Base-by-base conservation (phyloP, 2,797 vertebrate species). In the Gephyroberyx darwinii region DNA sequence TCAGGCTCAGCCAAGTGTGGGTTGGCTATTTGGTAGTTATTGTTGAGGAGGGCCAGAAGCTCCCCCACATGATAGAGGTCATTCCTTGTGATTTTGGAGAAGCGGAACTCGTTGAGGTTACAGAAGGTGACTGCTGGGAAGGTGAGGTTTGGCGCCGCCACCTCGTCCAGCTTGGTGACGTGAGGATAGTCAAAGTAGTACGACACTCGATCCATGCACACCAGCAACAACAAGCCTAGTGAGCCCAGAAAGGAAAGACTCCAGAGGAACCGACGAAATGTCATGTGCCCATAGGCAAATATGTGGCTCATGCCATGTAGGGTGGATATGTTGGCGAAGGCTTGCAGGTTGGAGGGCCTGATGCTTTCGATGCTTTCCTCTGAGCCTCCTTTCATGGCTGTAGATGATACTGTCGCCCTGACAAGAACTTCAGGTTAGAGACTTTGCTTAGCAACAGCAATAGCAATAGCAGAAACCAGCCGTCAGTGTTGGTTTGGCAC, bases 241-340 rank as follows among this genome's bases (percentile, higher is more conserved):
- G 95, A 95, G 59, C 95, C 95, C 77, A 95, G 71, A 84, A 96
- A 96, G 16, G 94, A 95, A 30, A 94, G 89, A 4, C 93, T 92
- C 95, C 96, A 96, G 8, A 96, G 93, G 87, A 94, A 92, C 50
- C 95, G 93, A 3, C 95, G 95, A 70, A 96, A 94, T 61, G 95
- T 95, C 92, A 94, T 95, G 66, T 95, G 93, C 69, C 95, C 95
- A n/a, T 93, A 94, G 78, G 94, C 92, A 19, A 96, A 95, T 83
- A 96, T 94, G 90, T 96, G 96, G 91, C 95, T 95, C 93, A 96
- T 95, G 87, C 95, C 95, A 88, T 96, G 95, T 57, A 96, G 91
- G 3, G 96, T 96, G 82, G 95, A 96, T 86, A 90, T 92, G 90
- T 94, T 95, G 68, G 95, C 95, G n/a, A 96, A 96, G 67, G 91